Percentiles rank a stretch among this genome's conserved stretches.
phyloP scores from a whole-genome alignment of 2,888 invertebrate genomes.

The Taenaris catops region DNA sequence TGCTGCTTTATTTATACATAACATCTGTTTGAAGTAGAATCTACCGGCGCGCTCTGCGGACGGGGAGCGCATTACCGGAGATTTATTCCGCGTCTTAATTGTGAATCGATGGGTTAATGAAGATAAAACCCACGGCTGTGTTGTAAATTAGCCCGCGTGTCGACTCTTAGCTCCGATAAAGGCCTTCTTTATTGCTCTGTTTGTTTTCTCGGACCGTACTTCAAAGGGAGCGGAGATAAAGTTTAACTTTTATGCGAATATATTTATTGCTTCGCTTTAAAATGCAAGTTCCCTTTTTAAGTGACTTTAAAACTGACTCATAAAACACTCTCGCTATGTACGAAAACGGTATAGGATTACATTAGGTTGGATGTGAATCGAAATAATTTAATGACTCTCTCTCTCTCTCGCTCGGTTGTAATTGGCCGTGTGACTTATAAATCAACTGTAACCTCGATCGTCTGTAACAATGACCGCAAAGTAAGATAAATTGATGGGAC shows the following conservation, averaged over 20 bases:
- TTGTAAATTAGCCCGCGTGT: constrained; percentile 80
- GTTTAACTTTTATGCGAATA: constrained; percentile 70
- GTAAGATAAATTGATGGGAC: constrained; percentile 74
- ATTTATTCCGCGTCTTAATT: constrained; percentile 80
- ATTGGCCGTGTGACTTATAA: constrained; percentile 72
- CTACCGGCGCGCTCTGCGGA: constrained; percentile 71
- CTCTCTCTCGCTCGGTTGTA: too few species aligned
- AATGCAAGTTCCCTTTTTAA: constrained; percentile 32
- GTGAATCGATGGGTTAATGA: constrained; percentile 81
- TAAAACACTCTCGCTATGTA: constrained; percentile 28
- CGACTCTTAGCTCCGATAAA: constrained; percentile 77
- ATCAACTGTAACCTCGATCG: constrained; percentile 62
- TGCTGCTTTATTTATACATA: constrained; percentile 79
- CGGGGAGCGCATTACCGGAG: constrained; percentile 76
- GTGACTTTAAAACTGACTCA: constrained; percentile 30
- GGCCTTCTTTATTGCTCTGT: constrained; percentile 78
- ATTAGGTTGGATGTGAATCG: constrained; percentile 51
- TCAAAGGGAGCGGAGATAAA: constrained; percentile 76
- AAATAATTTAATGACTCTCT: constrained; percentile 59
- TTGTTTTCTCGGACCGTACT: constrained; percentile 76
- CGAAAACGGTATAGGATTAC: constrained; percentile 44
- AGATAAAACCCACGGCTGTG: constrained; percentile 79
- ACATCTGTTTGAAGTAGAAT: constrained; percentile 79
- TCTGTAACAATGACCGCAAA: constrained; percentile 69
- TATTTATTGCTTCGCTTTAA: constrained; percentile 55